A percentile compares a stretch with the other conserved stretches of the same genome.
These are phyloP conservation scores for Eptatretus burgeri DNA, from an alignment of 2,113 vertebrate genomes.

Conservation along the genomic window DNA sequence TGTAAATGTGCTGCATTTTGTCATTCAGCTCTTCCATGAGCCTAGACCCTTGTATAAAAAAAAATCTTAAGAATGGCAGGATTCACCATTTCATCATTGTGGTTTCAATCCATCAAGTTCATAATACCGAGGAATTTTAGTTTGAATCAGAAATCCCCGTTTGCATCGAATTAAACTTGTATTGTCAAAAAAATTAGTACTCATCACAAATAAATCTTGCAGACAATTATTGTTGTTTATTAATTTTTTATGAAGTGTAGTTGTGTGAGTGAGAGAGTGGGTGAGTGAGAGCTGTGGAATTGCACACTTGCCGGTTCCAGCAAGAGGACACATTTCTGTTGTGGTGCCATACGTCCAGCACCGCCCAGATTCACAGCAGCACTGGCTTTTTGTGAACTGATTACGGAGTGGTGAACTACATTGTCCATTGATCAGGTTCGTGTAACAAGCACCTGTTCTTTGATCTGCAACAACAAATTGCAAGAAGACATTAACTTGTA, in stretches of 20 bases:
- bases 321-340: conserved; percentile 69
- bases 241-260: not conserved
- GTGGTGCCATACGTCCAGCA: conserved; percentile 58
- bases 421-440: conserved; percentile 44
- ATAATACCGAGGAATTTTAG: not conserved
- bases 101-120: not conserved
- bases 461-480: conserved; percentile 31
- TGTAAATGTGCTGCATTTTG: no score
- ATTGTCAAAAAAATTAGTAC: no score
- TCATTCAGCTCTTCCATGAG: no score
- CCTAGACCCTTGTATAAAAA: no score
- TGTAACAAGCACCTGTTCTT: conserved; percentile 54
- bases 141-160: not conserved
- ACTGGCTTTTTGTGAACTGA: conserved; percentile 62
- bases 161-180: not conserved
- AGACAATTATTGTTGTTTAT: no score
- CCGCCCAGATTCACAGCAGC: conserved; percentile 67
- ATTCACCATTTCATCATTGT: no score
- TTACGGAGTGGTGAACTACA: conserved; percentile 47
- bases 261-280: not conserved
- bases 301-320: conserved; percentile 44
- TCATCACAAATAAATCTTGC: no score
- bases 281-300: no score
- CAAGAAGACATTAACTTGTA: no score
- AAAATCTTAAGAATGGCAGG: no score